These are phyloP conservation scores for Drosophila oshimai DNA, from an alignment of 1,140 invertebrate genomes.

Conservation along the genomic window DNA sequence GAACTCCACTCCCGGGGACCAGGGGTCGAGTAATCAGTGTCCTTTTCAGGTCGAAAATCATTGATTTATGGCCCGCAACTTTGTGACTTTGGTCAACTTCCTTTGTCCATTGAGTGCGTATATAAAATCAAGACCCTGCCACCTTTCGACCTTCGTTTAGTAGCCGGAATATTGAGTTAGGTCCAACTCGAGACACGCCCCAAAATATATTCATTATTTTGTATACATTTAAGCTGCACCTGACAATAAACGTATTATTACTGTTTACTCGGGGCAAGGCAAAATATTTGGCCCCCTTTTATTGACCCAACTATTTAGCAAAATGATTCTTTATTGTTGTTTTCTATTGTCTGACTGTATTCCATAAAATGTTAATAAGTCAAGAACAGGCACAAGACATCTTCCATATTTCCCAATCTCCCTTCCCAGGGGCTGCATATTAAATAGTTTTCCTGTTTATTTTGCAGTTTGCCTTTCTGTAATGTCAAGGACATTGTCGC, in stretches of 20 bases:
- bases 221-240: slow-evolving; percentile 5
- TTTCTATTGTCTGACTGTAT: neutral
- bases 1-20: neutral
- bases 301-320: slow-evolving; percentile 48
- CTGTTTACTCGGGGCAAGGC: neutral
- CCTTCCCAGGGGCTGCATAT: slow-evolving; percentile 36
- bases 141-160: slow-evolving; percentile 27
- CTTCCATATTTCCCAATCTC: slow-evolving; percentile 14
- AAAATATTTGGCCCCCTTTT: slow-evolving; percentile 12
- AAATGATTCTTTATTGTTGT: slow-evolving; percentile 45
- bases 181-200: slow-evolving; percentile 2
- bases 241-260: slow-evolving; percentile 28
- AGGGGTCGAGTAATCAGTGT: slow-evolving; percentile 33
- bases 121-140: neutral
- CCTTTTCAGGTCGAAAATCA: slow-evolving; percentile 44
- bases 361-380: slow-evolving; percentile 59
- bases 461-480: slow-evolving; percentile 42
- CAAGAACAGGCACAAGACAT: slow-evolving; percentile 19
- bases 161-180: slow-evolving; percentile 23
- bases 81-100: slow-evolving; percentile 18
- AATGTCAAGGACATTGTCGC: slow-evolving; percentile 35
- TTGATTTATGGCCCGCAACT: slow-evolving; percentile 55
- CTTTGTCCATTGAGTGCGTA: slow-evolving; percentile 28
- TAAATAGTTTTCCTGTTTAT: slow-evolving; percentile 56
- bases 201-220: slow-evolving; percentile 3